Base-by-base conservation (phyloP, 2,113 vertebrate genomes). In the Trematomus loennbergii region DNA sequence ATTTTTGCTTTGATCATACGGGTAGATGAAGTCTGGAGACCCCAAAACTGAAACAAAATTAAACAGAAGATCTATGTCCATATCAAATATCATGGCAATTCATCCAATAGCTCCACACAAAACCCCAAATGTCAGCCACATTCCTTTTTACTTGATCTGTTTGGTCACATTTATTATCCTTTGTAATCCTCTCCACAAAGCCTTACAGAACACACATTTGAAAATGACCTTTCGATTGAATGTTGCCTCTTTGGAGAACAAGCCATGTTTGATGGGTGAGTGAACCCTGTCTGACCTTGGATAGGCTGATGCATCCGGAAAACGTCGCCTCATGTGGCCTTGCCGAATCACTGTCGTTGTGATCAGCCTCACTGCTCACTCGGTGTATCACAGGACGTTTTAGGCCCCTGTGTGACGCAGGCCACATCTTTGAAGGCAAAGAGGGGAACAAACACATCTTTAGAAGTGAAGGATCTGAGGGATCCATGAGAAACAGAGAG, bases 401-500 rank as follows among this genome's bases (percentile, higher is more conserved):
- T 61, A 76, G 68, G 63, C 69, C 53, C 60, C 63, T 11, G 59
- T 79, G 72, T 84, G 83, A 87, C 12, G 68, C 74, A 22, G 68
- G 69, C 62, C 45, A 45, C 52, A 43, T 87, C 84, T 92, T 86
- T 90, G 84, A 92, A 87, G 80, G 74, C 69, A 77, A 83, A 78
- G 78, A 67, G 59, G 61, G 65, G 75, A 88, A 82, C 72, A 90
- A 80, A 87, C 72, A 59, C 29, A 69, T 87, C 75, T 87, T 91
- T 64, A 87, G 81, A 90, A 78, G 72, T 59, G 43, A 55, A 57
- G 64, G 86, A 90, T 90, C 87, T 83, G 78, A 92, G 63, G 53
- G 77, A 81, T 58, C 29, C 29, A 73, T 79, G 60, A 63, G 68
- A 76, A 72, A 75, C 29, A 67, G 62, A 67, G 13, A 29, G 65